A percentile compares a stretch with the other conserved stretches of the same genome.
These are phyloP conservation scores for Chromis chromis DNA, from an alignment of 2,797 vertebrate species.

Conservation along the genomic window DNA sequence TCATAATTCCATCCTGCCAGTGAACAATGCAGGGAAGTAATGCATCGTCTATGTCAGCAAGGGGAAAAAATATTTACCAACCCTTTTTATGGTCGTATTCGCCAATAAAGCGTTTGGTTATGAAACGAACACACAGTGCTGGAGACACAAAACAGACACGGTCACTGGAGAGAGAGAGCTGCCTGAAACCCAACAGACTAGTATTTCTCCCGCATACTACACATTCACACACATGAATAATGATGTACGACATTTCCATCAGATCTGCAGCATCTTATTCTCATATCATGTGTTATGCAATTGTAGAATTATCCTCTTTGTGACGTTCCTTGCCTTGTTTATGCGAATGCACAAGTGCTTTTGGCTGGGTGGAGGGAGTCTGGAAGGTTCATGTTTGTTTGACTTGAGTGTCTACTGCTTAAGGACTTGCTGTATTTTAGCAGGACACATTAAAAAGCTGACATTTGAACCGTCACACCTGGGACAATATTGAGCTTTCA, in stretches of 20 bases:
- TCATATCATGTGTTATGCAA: fast-evolving
- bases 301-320: not conserved
- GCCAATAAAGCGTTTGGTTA: slow-evolving; percentile 85
- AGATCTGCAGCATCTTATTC: not conserved
- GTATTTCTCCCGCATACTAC: not conserved
- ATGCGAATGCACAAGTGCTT: slow-evolving; percentile 15
- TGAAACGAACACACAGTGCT: slow-evolving; percentile 86
- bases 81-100: slow-evolving; percentile 86
- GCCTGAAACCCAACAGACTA: no score
- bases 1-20: not conserved
- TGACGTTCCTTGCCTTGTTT: slow-evolving; percentile 6
- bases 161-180: not conserved
- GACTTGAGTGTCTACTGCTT: slow-evolving; percentile 15
- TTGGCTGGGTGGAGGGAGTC: slow-evolving; percentile 34
- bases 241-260: not conserved
- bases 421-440: slow-evolving; percentile 15
- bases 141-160: slow-evolving; percentile 68
- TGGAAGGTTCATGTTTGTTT: slow-evolving; percentile 42
- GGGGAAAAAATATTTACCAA: slow-evolving; percentile 36
- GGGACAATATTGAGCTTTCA: not conserved
- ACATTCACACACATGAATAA: not conserved
- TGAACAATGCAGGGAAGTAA: not conserved
- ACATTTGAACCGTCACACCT: not conserved
- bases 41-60: not conserved
- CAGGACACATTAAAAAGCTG: slow-evolving; percentile 7